These are phyloP conservation scores for Gambusia affinis DNA, from an alignment of 2,113 vertebrate genomes.

Conservation along the genomic window DNA sequence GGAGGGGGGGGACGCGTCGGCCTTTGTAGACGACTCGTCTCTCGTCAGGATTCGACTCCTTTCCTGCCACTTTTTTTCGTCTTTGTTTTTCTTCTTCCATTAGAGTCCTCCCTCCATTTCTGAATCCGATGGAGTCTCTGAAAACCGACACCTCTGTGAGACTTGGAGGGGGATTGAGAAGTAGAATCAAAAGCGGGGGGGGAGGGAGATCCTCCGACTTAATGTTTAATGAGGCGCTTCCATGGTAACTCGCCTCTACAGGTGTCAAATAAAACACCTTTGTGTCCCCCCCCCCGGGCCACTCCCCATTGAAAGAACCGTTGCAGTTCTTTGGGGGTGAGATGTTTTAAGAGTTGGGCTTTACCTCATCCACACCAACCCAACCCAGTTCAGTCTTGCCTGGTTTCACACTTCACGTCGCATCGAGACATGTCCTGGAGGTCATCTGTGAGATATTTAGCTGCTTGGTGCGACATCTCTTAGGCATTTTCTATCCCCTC, in stretches of 20 bases:
- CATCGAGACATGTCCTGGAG: constrained; percentile 39
- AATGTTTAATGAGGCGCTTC: constrained; percentile 69
- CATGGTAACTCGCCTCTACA: constrained; percentile 62
- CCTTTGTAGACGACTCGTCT: constrained; percentile 29
- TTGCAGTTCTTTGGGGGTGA: constrained; percentile 8
- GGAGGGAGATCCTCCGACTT: constrained; percentile 23
- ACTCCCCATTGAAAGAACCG: constrained; percentile 31
- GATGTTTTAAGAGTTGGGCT: too few relatives aligned
- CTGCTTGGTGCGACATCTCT: constrained; percentile 11
- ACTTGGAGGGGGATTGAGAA: constrained; percentile 13
- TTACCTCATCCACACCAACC: constrained; percentile 15
- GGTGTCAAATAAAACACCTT: constrained; percentile 68
- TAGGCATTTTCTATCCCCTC: constrained; percentile 12
- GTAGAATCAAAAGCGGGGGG: constrained; percentile 7
- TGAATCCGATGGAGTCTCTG: constrained; percentile 42
- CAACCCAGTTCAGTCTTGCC: constrained; percentile 8
- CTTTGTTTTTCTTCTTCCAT: background rate
- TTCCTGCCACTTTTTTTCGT: background rate
- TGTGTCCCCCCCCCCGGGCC: background rate
- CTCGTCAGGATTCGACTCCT: constrained; percentile 19
- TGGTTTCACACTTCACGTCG: constrained; percentile 43
- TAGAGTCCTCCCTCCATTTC: constrained; percentile 7
- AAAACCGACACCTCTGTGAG: constrained; percentile 74
- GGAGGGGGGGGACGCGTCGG: constrained; percentile 11
- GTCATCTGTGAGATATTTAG: constrained; percentile 47